Evolutionary conservation across 2,888 invertebrate species (phyloP), one percentile per base, ranked within the genome.

Genomic region (Luffia ferchaultella): DNA sequence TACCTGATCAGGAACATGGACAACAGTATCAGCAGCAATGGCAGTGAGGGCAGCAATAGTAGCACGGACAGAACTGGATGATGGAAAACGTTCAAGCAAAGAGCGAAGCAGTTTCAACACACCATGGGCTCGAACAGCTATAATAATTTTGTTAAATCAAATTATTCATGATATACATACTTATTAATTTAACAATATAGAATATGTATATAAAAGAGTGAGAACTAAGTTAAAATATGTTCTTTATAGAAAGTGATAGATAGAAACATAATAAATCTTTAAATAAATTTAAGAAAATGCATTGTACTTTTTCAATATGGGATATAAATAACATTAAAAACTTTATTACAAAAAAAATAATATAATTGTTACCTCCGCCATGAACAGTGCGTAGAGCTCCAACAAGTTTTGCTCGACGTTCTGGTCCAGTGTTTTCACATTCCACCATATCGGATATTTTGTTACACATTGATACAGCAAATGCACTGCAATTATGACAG

Each of bases 401-500:
- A 50, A 98, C 95, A 3, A 98, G 86, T 62, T 94, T 91, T 18
- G 97, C 83, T 70, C 98, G 95, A 83, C 96, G 92, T 51, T 95
- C 93, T 2, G 96, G 93, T 0, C 97, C 96, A 0, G 97, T 96
- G 50, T 95, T 93, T 61, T 96, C 89, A 42, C 95, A 93, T 65
- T 94, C 92, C 58, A 98, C 96, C 96, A 97, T 97, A 59, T 95
- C 93, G 0, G 96, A 93, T 50, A 98, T 90, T 73, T 97, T 97
- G 58, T 94, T 94, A 67, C 96, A 97, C 91, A 98, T 96, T 52
- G 95, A 95, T 18, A 95, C 91, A 1, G 97, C 96, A 87, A 98
- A 98, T n/a, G 93, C 88, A 71, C 94, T 94, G 69, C 17, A 79
- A 85, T 46, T 52, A 52, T 50, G 45, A 45, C 45, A 16, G 20